A percentile compares a stretch with the other conserved stretches of the same genome.
phyloP scores from a whole-genome alignment of 2,888 invertebrate genomes.

The Biston stratarius region DNA sequence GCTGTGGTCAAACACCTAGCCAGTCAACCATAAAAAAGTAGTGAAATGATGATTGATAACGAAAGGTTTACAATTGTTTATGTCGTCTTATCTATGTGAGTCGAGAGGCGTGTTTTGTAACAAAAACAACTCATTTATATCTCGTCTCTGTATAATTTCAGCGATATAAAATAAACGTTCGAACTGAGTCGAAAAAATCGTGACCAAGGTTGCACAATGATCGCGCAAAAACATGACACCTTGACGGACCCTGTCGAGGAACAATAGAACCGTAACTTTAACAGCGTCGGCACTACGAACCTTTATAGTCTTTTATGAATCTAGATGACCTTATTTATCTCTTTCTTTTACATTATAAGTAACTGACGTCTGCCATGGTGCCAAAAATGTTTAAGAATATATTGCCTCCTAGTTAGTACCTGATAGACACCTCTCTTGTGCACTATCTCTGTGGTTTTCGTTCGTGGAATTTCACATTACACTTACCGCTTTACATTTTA shows the following conservation, averaged over 20 bases:
- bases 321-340: not conserved
- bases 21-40: too few relatives aligned
- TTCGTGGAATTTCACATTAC: too few relatives aligned
- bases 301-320: constrained; percentile 16
- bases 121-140: not conserved
- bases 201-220: constrained; percentile 29
- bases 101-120: not conserved
- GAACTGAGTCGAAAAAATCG: not conserved
- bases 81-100: not conserved
- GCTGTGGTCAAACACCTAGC: too few relatives aligned
- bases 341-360: not conserved
- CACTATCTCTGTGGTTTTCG: too few relatives aligned
- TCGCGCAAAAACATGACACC: constrained; percentile 44
- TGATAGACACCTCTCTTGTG: not conserved
- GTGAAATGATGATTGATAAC: too few relatives aligned
- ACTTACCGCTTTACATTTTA: too few relatives aligned
- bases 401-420: not conserved
- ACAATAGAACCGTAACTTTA: constrained; percentile 46
- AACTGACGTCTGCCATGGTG: not conserved
- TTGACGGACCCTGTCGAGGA: constrained; percentile 46
- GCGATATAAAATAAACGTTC: not conserved
- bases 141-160: constrained; percentile 7
- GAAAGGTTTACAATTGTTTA: too few relatives aligned
- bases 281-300: constrained; percentile 29
- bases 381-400: not conserved